Conservation (phyloP, 2,113 vertebrate genomes). For the Tamias sibiricus region DNA sequence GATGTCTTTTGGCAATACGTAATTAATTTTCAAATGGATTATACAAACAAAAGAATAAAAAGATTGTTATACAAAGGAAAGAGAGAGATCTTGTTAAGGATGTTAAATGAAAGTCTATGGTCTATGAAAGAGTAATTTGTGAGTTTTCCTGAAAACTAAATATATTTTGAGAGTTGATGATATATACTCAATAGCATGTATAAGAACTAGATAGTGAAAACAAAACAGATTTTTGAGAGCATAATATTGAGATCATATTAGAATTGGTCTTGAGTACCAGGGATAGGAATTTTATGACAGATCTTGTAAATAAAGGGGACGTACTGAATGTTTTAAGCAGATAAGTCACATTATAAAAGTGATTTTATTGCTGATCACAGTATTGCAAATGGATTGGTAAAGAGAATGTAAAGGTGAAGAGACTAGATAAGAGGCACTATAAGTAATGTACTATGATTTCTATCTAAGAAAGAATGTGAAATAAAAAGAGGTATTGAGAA, state of each 20-base stretch:
- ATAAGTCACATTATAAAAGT: not conserved
- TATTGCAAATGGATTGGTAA: not conserved
- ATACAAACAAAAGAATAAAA: not conserved
- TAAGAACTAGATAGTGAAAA: not conserved
- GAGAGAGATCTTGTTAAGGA: not conserved
- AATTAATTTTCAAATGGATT: conserved; percentile 5
- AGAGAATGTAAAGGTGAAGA: not conserved
- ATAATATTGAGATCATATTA: not conserved
- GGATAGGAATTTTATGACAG: not conserved
- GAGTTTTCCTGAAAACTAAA: conserved; percentile 8
- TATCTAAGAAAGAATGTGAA: not conserved
- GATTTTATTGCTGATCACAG: not conserved
- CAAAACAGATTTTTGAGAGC: conserved; percentile 5
- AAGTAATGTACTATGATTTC: not conserved
- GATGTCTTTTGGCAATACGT: not conserved
- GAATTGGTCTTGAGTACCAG: not conserved
- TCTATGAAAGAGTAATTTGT: not conserved
- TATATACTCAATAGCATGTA: not conserved
- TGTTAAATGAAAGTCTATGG: not conserved
- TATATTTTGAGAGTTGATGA: not conserved
- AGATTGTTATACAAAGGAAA: not conserved
- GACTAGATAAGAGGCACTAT: not conserved
- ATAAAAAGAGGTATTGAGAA: not conserved
- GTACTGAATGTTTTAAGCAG: not conserved
- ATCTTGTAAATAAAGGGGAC: not conserved